A percentile compares a stretch with the other conserved stretches of the same genome.
These are phyloP conservation scores for Tupiocoris notatus DNA, from an alignment of 2,888 invertebrate species.

Conservation along the genomic window DNA sequence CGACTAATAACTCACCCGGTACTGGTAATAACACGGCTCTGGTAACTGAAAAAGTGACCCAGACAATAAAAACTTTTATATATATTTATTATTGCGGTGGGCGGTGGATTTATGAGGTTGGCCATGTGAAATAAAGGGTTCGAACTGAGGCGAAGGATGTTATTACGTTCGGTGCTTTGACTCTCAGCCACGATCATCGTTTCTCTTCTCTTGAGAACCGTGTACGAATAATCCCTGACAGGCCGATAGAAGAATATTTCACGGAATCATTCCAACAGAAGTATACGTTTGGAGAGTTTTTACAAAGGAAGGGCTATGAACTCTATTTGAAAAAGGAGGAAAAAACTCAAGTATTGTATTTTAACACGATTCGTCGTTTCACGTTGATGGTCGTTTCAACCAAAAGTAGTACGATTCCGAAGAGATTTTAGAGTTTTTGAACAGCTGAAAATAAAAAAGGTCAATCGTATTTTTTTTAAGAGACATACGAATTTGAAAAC, in stretches of 20 bases:
- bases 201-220: not conserved
- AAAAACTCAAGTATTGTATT: no score
- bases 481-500: no score
- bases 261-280: not conserved
- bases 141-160: not conserved
- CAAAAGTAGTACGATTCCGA: no score
- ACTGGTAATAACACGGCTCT: not conserved
- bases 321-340: no score
- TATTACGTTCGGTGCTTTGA: not conserved
- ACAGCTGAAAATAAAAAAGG: no score
- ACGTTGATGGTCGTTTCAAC: no score
- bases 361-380: no score
- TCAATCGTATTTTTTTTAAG: no score
- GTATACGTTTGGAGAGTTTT: not conserved
- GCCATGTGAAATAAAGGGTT: not conserved
- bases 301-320: not conserved
- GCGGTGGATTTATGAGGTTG: not conserved
- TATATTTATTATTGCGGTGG: slow-evolving; percentile 5
- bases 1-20: not conserved
- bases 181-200: not conserved
- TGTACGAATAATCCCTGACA: not conserved
- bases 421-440: no score
- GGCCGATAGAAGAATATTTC: not conserved
- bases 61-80: not conserved
- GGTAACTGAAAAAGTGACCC: not conserved